Evolutionary conservation across 2,888 invertebrate genomes (phyloP), one percentile per base, ranked within the genome.

Genomic region (Noctua pronuba): DNA sequence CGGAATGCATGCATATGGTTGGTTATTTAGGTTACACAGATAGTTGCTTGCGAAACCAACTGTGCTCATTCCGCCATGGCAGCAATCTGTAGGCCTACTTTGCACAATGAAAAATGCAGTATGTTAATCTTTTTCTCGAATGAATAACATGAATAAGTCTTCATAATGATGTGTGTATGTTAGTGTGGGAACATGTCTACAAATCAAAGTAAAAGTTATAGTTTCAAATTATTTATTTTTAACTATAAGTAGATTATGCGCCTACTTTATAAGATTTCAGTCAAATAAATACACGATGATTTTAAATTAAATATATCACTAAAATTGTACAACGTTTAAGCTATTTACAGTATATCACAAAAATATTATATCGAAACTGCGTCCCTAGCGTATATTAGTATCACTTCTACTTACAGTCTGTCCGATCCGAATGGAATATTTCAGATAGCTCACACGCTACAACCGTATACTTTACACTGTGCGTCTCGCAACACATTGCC

Each of bases 331-430:
- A 96, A 96, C 94, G 92, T 94, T 90, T 94, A 95, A 95, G 95
- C 95, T 96, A 96, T 96, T 96, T 96, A 96, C 96, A 96, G 89
- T 96, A 96, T 96, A 96, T 96, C 96, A 96, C 96, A 96, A 93
- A 95, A 91, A 90, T 90, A 89, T 90, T 91, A 95, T 94, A 92
- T 91, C 92, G 92, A 94, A 93, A 92, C 88, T 92, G 91, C 89
- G 92, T 92, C 93, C 92, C 94, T 94, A 88, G 91, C 90, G 92
- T 93, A 92, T 93, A 93, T 94, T 95, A 93, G 88, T 94, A 94
- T 94, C 95, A 95, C 95, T 91, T 95, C 95, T 96, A 96, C 96
- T 96, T 96, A 96, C 96, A 95, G 96, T 95, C 95, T 90, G 94
- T 92, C 91, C 93, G 92, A 93, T 95, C 94, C 95, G 88, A 90